Conservation (phyloP, 2,113 vertebrate species). For the Solenodon paradoxus region DNA sequence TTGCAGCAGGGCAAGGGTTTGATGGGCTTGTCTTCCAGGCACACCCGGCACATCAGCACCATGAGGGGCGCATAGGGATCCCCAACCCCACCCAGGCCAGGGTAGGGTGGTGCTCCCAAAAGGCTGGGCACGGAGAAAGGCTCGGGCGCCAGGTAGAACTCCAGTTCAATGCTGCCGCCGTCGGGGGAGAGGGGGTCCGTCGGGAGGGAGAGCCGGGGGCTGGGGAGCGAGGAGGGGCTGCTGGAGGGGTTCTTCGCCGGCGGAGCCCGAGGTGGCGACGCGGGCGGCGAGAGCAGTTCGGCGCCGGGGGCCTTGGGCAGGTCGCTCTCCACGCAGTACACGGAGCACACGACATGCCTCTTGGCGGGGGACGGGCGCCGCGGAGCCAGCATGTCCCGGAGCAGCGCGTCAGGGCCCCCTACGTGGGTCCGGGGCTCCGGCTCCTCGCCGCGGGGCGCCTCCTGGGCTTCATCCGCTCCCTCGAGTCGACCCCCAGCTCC, state of each 20-base stretch:
- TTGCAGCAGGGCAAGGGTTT: slow-evolving; percentile 93
- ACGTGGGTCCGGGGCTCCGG: not conserved
- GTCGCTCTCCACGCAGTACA: slow-evolving; percentile 87
- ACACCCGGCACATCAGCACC: slow-evolving; percentile 92
- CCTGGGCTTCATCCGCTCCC: not conserved
- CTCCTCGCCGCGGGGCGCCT: slow-evolving; percentile 38
- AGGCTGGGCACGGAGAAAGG: slow-evolving; percentile 87
- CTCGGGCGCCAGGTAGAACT: slow-evolving; percentile 79
- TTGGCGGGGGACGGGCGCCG: slow-evolving; percentile 63
- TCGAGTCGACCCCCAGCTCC: not conserved
- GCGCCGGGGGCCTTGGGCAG: slow-evolving; percentile 29
- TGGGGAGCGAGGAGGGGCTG: slow-evolving; percentile 31
- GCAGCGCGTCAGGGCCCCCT: not conserved
- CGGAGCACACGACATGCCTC: slow-evolving; percentile 91
- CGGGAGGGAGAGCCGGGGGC: slow-evolving; percentile 54
- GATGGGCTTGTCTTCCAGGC: slow-evolving; percentile 91
- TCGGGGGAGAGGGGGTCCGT: slow-evolving; percentile 40
- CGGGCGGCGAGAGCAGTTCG: not conserved
- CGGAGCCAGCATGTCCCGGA: slow-evolving; percentile 44
- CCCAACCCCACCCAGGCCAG: slow-evolving; percentile 69
- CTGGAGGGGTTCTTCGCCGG: not conserved
- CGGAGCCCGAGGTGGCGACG: slow-evolving; percentile 1
- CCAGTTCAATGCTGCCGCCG: slow-evolving; percentile 78
- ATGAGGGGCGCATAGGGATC: slow-evolving; percentile 81
- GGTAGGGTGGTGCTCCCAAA: slow-evolving; percentile 80